phyloP scores from a whole-genome alignment of 2,797 vertebrate species.

The Tamandua tetradactyla region DNA sequence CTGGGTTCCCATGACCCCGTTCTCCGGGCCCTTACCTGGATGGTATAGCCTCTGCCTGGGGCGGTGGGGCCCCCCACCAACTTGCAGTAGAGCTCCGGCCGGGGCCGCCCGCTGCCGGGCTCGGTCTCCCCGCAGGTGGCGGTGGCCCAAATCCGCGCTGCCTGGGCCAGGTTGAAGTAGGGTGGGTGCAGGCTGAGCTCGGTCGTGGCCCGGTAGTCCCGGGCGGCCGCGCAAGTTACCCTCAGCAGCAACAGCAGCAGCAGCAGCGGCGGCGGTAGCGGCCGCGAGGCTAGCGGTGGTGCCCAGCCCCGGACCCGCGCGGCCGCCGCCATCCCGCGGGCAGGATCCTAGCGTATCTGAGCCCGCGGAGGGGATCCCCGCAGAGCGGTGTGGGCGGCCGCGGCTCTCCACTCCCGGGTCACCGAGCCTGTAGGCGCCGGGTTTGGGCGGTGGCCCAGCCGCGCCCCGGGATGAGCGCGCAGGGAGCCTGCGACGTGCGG shows the following conservation, averaged over 20 bases:
- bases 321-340: constrained; percentile 25
- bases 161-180: constrained; percentile 93
- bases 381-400: not conserved
- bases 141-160: constrained; percentile 88
- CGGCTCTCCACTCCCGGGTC: not conserved
- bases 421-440: not conserved
- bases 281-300: not conserved
- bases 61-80: constrained; percentile 92
- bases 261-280: not conserved
- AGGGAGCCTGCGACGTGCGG: not conserved
- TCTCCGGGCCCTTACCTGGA: constrained; percentile 88
- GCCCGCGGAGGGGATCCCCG: not conserved
- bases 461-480: constrained; percentile 27
- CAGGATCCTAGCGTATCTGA: not conserved
- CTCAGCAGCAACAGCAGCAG: not conserved
- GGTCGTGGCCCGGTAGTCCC: not conserved
- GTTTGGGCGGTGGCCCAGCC: not conserved
- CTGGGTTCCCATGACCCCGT: fast-evolving
- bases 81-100: constrained; percentile 92
- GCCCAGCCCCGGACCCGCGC: not conserved
- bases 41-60: constrained; percentile 86
- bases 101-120: constrained; percentile 60
- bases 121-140: constrained; percentile 94
- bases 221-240: not conserved
- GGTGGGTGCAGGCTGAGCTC: constrained; percentile 91